Conservation (phyloP, 2,888 invertebrate genomes). For the Tachina fera region DNA sequence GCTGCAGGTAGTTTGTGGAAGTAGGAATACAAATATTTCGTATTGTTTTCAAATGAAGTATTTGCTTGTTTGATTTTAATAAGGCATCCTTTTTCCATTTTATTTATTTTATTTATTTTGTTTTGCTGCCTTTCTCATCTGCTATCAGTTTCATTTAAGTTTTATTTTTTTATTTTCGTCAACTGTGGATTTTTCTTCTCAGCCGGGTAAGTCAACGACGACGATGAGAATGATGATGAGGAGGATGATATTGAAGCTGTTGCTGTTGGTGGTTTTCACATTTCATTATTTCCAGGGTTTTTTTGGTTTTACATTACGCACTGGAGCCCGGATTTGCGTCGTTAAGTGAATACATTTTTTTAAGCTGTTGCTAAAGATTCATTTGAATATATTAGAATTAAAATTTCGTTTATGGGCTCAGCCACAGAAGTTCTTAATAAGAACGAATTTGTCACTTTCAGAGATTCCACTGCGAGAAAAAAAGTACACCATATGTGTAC, state of each 20-base stretch:
- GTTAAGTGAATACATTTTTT: too few species aligned
- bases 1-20: constrained; percentile 27
- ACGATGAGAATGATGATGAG: constrained; percentile 1
- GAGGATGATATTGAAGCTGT: constrained; percentile 28
- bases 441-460: too few species aligned
- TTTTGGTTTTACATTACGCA: constrained; percentile 5
- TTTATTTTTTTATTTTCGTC: neutral
- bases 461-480: too few species aligned
- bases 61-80: constrained; percentile 68
- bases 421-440: too few species aligned
- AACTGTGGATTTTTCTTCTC: neutral
- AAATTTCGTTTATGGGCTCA: too few species aligned
- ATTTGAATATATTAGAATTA: too few species aligned
- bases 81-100: constrained; percentile 52
- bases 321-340: too few species aligned
- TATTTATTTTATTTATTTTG: neutral
- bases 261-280: constrained; percentile 62
- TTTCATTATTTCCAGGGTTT: constrained; percentile 55
- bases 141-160: neutral
- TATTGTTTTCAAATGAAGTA: constrained; percentile 65
- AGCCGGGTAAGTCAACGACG: neutral
- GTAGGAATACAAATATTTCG: constrained; percentile 53
- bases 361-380: too few species aligned
- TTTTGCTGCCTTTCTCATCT: neutral
- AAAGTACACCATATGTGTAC: too few species aligned